phyloP scores from a whole-genome alignment of 2,797 vertebrate species.

The Chrosomus eos region DNA sequence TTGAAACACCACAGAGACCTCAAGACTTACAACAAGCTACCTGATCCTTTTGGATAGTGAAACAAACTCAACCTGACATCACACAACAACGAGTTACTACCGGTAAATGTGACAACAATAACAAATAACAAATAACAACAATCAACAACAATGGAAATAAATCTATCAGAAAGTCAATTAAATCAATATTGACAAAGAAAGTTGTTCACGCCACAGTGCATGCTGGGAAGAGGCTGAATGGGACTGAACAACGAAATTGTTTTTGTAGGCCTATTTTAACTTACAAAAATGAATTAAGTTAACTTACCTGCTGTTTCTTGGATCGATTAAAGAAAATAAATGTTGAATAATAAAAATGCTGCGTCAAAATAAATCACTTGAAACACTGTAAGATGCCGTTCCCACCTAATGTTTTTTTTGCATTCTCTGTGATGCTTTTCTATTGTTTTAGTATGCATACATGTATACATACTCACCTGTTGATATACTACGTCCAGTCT shows the following conservation, averaged over 20 bases:
- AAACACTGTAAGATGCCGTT: not conserved
- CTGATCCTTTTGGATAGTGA: not conserved
- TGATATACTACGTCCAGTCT: too few relatives aligned
- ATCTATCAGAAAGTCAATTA: not conserved
- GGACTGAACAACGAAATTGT: not conserved
- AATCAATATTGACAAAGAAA: not conserved
- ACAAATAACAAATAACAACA: not conserved
- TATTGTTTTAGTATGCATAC: not conserved
- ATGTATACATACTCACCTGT: too few relatives aligned
- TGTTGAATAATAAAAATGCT: not conserved
- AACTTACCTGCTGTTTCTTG: not conserved
- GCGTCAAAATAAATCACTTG: not conserved
- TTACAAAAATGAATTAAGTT: not conserved
- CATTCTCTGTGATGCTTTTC: not conserved
- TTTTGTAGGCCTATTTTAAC: not conserved
- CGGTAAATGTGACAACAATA: conserved; percentile 18
- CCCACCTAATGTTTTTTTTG: not conserved
- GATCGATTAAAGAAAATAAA: not conserved
- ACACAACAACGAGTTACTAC: not conserved
- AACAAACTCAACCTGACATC: conserved; percentile 21
- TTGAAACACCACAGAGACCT: conserved; percentile 15
- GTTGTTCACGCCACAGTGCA: not conserved
- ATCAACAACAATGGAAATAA: not conserved
- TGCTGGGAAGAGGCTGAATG: not conserved
- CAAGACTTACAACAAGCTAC: not conserved